phyloP scores from a whole-genome alignment of 2,113 vertebrate species.

The Baryphthengus martii region DNA sequence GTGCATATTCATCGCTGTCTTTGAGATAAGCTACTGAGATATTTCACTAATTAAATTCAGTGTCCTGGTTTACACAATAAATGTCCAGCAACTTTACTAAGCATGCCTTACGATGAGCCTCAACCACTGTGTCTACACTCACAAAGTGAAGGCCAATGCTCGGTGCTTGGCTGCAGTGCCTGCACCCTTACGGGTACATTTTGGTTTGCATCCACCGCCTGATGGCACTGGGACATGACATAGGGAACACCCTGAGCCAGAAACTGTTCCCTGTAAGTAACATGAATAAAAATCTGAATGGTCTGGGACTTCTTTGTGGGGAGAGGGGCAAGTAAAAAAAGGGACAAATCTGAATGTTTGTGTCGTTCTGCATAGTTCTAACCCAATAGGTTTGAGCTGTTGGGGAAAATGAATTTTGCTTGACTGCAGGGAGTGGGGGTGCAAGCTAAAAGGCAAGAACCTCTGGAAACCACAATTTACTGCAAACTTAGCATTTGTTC shows the following conservation, averaged over 20 bases:
- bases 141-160: too few species aligned
- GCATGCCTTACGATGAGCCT: accelerated
- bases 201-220: neutral
- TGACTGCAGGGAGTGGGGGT: neutral
- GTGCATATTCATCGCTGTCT: neutral
- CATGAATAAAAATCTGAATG: neutral
- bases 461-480: neutral
- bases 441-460: neutral
- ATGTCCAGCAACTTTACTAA: neutral
- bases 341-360: neutral
- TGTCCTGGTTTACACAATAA: neutral
- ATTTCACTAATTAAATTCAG: neutral
- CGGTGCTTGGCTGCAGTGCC: accelerated
- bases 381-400: neutral
- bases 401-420: neutral
- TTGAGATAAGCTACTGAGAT: neutral
- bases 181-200: accelerated
- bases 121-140: too few species aligned
- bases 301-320: too few species aligned
- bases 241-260: neutral
- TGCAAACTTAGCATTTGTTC: neutral
- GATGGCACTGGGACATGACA: accelerated
- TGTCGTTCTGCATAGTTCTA: neutral
- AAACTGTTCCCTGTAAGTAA: neutral
- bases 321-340: neutral